Evolutionary conservation across 2,113 vertebrate genomes (phyloP).

Genomic region (Spea multiplicata): DNA sequence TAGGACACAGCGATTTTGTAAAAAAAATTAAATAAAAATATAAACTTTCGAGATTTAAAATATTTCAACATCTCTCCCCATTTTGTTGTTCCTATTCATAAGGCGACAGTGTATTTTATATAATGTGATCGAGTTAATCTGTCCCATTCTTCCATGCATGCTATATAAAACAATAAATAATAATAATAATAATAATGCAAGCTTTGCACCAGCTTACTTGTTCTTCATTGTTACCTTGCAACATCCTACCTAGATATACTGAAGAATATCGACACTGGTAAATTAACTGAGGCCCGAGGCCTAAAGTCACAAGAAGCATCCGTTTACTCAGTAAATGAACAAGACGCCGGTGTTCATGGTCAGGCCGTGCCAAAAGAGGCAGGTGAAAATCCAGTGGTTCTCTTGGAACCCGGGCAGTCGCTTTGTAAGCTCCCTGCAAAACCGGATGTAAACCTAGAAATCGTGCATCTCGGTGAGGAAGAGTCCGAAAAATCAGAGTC

Average conservation of each 20-base stretch:
- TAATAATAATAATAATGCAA: too few relatives aligned
- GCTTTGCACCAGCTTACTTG: too few relatives aligned
- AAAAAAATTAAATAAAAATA: too few relatives aligned
- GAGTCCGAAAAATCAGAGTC: constrained; percentile 56
- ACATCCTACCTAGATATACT: constrained; percentile 49
- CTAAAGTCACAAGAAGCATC: constrained; percentile 36
- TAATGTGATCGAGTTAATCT: too few relatives aligned
- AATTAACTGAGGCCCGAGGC: constrained; percentile 48
- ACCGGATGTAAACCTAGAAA: constrained; percentile 52
- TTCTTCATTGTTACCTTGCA: constrained; percentile 28
- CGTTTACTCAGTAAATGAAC: constrained; percentile 33
- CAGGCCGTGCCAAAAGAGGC: constrained; percentile 43
- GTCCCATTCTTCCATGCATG: too few relatives aligned
- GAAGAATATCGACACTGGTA: constrained; percentile 31
- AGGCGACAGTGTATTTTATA: too few relatives aligned
- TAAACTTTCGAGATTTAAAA: too few relatives aligned
- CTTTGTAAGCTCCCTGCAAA: constrained; percentile 53
- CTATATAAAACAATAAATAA: too few relatives aligned
- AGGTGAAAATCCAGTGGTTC: neutral
- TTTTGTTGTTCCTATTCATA: too few relatives aligned
- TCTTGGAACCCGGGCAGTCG: neutral
- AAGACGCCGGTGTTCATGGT: constrained; percentile 47
- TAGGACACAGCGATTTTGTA: too few relatives aligned
- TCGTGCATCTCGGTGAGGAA: constrained; percentile 46
- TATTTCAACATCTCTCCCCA: too few relatives aligned